phyloP scores from a whole-genome alignment of 2,888 invertebrate species.

The Myopa testacea region DNA sequence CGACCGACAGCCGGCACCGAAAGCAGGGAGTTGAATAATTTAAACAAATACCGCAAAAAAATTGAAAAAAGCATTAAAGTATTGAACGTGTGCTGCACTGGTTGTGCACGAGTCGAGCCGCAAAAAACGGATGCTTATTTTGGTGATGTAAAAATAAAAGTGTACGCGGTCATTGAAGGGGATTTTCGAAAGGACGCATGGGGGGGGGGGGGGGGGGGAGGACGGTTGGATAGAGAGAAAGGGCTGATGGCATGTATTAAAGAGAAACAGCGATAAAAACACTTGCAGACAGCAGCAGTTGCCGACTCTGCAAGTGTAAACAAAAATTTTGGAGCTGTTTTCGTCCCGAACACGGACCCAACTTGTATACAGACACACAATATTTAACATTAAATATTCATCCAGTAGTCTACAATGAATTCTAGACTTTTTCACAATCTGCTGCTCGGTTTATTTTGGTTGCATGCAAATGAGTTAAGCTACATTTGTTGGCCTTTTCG shows the following conservation, averaged over 20 bases:
- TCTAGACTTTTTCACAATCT: not conserved
- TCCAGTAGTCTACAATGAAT: not conserved
- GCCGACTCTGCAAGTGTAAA: slow-evolving; percentile 10
- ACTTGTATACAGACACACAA: not conserved
- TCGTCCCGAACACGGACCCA: not conserved
- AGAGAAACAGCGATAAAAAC: not conserved
- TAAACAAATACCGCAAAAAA: slow-evolving; percentile 6
- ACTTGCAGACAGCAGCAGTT: slow-evolving; percentile 5
- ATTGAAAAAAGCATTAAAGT: not conserved
- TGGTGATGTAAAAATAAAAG: slow-evolving; percentile 30
- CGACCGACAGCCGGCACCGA: not conserved
- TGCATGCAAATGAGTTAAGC: slow-evolving; percentile 14
- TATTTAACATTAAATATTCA: no score
- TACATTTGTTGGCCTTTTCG: not conserved
- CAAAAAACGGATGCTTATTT: slow-evolving; percentile 24
- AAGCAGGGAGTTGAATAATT: not conserved
- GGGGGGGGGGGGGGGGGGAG: not conserved
- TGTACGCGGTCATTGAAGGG: slow-evolving; percentile 6
- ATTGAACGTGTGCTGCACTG: slow-evolving; percentile 22
- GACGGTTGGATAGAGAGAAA: not conserved
- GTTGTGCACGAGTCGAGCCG: slow-evolving; percentile 16
- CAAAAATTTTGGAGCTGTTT: slow-evolving; percentile 1
- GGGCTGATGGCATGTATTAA: not conserved
- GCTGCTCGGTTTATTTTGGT: slow-evolving; percentile 7
- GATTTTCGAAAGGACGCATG: not conserved